phyloP scores from a whole-genome alignment of 2,888 invertebrate species.

The Brachylomia viminalis region DNA sequence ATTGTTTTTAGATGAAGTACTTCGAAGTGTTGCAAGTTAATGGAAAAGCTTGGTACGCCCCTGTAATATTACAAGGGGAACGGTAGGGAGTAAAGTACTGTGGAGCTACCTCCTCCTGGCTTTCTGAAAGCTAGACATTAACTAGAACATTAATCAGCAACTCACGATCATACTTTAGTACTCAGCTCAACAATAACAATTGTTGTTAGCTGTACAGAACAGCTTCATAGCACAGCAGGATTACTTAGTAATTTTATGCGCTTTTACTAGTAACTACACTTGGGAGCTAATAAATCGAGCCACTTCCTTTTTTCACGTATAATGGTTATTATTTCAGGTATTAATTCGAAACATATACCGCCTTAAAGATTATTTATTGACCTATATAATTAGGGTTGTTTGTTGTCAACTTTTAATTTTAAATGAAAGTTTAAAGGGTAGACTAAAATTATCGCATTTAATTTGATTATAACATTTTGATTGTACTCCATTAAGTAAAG shows the following conservation, averaged over 20 bases:
- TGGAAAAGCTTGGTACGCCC: constrained; percentile 76
- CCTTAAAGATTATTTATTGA: no score
- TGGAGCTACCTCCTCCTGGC: constrained; percentile 55
- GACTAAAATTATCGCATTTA: no score
- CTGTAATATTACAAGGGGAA: constrained; percentile 61
- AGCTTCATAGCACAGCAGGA: constrained; percentile 23
- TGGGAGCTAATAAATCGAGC: no score
- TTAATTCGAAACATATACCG: no score
- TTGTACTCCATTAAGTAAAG: no score
- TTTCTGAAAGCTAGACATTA: constrained; percentile 64
- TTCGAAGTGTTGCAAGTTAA: constrained; percentile 74
- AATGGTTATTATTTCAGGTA: no score
- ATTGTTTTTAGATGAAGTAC: constrained; percentile 68
- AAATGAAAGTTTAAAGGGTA: no score
- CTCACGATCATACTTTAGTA: constrained; percentile 53
- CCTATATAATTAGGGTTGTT: no score
- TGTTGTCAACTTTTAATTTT: no score
- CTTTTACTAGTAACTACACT: no score
- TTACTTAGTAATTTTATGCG: constrained; percentile 27
- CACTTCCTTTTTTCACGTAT: no score
- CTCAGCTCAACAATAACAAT: constrained; percentile 45
- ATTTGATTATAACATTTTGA: no score
- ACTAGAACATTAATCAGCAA: constrained; percentile 59
- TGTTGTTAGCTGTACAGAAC: constrained; percentile 30
- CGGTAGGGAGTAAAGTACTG: constrained; percentile 49